Conservation (phyloP, 2,113 vertebrate genomes). For the Nerophis lumbriciformis region DNA sequence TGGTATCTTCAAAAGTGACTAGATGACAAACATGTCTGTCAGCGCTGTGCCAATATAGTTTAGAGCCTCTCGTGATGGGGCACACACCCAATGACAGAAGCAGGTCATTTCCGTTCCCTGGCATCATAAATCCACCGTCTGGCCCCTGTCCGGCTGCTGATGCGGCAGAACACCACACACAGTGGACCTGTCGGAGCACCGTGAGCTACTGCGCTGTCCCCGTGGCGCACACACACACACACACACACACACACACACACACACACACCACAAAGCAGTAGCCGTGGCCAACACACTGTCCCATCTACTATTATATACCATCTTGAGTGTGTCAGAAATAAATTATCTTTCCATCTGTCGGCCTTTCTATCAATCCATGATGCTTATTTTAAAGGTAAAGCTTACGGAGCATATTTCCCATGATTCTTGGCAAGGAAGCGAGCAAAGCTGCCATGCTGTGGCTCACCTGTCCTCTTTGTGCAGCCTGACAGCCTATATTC, state of each 20-base stretch:
- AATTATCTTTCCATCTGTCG: conserved; percentile 6
- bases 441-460: conserved; percentile 39
- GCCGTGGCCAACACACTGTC: conserved; percentile 15
- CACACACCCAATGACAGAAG: conserved; percentile 79
- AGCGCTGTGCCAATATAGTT: conserved; percentile 77
- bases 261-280: conserved; percentile 11
- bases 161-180: conserved; percentile 71
- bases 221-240: conserved; percentile 23
- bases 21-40: conserved; percentile 80
- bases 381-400: conserved; percentile 4
- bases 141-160: conserved; percentile 76
- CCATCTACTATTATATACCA: conserved; percentile 21
- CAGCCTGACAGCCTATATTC: conserved; percentile 53
- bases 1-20: conserved; percentile 76
- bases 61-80: conserved; percentile 77
- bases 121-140: conserved; percentile 77
- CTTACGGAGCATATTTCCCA: conserved; percentile 18
- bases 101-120: conserved; percentile 73
- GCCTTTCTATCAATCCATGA: conserved; percentile 3
- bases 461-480: conserved; percentile 56
- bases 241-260: conserved; percentile 23
- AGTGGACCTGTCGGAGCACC: conserved; percentile 63
- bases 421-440: conserved; percentile 33
- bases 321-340: conserved; percentile 18
- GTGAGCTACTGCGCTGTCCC: conserved; percentile 64